Conservation (phyloP, 1,140 invertebrate species). For the Megalopta genalis region DNA sequence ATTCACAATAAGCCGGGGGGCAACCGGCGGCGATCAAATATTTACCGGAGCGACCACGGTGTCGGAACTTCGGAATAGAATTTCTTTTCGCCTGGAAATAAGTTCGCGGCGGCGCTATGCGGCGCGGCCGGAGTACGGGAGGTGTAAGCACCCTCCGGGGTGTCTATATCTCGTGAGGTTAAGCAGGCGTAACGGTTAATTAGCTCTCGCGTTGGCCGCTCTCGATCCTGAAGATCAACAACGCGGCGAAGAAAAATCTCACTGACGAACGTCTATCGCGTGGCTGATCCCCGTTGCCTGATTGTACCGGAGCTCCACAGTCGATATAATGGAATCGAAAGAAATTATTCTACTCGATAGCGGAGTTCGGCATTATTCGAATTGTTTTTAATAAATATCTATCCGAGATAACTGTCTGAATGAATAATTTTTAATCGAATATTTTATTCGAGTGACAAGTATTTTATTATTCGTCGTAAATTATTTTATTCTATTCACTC, state of each 20-base stretch:
- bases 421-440: no score
- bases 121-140: background rate
- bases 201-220: slow-evolving; percentile 16
- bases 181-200: slow-evolving; percentile 37
- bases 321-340: background rate
- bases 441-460: no score
- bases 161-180: slow-evolving; percentile 28
- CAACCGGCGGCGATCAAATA: slow-evolving; percentile 18
- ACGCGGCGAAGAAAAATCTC: slow-evolving; percentile 15
- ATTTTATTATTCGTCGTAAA: no score
- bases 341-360: background rate
- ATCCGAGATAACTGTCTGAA: no score
- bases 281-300: background rate
- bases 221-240: slow-evolving; percentile 23
- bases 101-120: background rate
- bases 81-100: slow-evolving; percentile 12
- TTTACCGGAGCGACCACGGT: slow-evolving; percentile 1
- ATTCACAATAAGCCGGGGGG: background rate
- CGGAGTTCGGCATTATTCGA: no score
- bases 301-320: no score
- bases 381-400: no score
- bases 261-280: background rate
- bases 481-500: no score
- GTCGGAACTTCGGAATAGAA: background rate
- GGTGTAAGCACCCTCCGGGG: slow-evolving; percentile 13